These are phyloP conservation scores for Microtus pennsylvanicus DNA, from an alignment of 2,113 vertebrate species.

Conservation along the genomic window DNA sequence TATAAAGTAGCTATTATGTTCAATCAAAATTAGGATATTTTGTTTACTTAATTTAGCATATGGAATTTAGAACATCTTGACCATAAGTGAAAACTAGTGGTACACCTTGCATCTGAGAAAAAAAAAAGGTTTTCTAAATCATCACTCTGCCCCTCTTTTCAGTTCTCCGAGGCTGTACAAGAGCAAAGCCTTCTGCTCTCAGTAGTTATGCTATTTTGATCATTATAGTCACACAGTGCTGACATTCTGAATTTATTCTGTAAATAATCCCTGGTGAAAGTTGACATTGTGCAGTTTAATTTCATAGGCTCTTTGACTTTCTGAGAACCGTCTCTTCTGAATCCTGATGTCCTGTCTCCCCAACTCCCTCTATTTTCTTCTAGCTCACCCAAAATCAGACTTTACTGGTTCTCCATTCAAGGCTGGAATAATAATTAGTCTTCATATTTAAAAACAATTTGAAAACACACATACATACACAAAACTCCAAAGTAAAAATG, in stretches of 20 bases:
- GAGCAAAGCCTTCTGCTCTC: background rate
- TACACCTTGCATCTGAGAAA: background rate
- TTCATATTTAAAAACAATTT: constrained; percentile 26
- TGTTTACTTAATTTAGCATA: background rate
- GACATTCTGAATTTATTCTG: background rate
- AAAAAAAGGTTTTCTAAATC: constrained; percentile 32
- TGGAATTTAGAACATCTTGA: background rate
- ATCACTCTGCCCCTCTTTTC: background rate
- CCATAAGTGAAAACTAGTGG: background rate
- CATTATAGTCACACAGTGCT: background rate
- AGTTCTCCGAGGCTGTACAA: background rate
- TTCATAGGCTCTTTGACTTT: constrained; percentile 46
- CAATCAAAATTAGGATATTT: constrained; percentile 16
- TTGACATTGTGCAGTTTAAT: background rate
- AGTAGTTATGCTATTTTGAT: constrained; percentile 37
- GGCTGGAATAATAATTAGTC: background rate
- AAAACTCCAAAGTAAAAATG: background rate
- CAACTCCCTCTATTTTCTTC: background rate
- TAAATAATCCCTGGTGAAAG: background rate
- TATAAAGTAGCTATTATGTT: background rate
- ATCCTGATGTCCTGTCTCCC: background rate
- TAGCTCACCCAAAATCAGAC: background rate
- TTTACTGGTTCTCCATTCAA: background rate
- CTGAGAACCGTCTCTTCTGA: background rate
- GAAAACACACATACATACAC: background rate